Base-by-base conservation (phyloP, 2,797 vertebrate species). In the Lates japonicus region DNA sequence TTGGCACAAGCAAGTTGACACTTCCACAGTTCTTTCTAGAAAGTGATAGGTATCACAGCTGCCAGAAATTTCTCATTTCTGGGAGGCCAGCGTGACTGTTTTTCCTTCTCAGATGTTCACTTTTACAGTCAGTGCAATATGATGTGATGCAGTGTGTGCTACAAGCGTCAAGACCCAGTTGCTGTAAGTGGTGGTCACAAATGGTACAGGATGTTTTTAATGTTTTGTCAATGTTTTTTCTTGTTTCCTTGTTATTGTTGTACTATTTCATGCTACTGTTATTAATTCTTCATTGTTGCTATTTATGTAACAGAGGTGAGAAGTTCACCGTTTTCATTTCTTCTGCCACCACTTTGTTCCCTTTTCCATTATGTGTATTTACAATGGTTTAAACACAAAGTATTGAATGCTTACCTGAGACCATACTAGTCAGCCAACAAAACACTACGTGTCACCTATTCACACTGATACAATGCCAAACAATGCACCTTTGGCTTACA, bases 401-500 rank as follows among this genome's bases (percentile, higher is more conserved):
- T 29, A 29, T 29, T 29, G 25, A 29, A 29, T 29, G 25, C 25
- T 29, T 29, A 29, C 25, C 25, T 29, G 25, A 29, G 25, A 25
- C 19, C 22, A 9, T 37, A 52, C 52, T 29, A 71, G 60, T 76
- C 52, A 78, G 31, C 49, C 31, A 71, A 70, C 61, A 81, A 80
- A 66, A 69, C 33, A 64, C 71, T 39, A 48, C 64, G 60, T 76
- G 66, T 72, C 74, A 44, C 48, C 73, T 31, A 61, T 85, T 88
- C 72, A 87, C 51, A 13, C 54, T 66, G 61, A 77, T 61, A 78
- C 48, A 88, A 74, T 74, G 41, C 65, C 79, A 86, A 86, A 87
- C 88, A 88, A 88, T 80, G 76, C 80, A 84, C 73, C 78, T 88
- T 86, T 87, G 76, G 84, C 83, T 84, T 75, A 60, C 41, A 80